Conservation (phyloP, 1,140 invertebrate genomes). For the Drosophila equinoxialis region DNA sequence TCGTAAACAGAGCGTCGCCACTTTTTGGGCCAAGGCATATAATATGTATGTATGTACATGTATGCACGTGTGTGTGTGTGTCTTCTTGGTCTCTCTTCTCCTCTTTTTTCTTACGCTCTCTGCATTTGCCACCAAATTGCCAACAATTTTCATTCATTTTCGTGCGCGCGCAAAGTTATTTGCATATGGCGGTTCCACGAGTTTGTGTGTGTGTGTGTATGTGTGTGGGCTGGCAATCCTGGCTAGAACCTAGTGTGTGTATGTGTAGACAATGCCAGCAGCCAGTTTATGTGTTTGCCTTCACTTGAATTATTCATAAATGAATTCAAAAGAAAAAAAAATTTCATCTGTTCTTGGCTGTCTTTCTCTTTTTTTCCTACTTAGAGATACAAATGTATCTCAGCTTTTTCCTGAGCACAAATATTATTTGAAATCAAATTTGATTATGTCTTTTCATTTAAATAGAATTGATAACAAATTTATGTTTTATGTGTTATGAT, state of each 20-base stretch:
- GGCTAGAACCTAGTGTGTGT: slow-evolving; percentile 24
- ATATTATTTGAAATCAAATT: slow-evolving; percentile 2
- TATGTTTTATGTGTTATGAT: no score
- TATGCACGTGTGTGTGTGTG: background rate
- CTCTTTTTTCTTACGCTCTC: slow-evolving; percentile 18
- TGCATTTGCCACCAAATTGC: slow-evolving; percentile 78
- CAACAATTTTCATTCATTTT: slow-evolving; percentile 82
- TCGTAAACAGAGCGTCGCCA: slow-evolving; percentile 65
- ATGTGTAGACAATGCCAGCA: slow-evolving; percentile 50
- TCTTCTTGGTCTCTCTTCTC: slow-evolving; percentile 2
- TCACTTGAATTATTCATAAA: slow-evolving; percentile 68
- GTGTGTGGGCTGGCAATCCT: slow-evolving; percentile 42
- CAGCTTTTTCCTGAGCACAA: background rate
- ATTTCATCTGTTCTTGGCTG: background rate
- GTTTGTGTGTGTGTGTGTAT: slow-evolving; percentile 11
- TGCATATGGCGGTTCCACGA: slow-evolving; percentile 55
- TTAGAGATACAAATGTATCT: background rate
- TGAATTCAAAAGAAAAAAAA: slow-evolving; percentile 6
- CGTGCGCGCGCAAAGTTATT: slow-evolving; percentile 58
- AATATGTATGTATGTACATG: background rate
- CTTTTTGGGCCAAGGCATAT: slow-evolving; percentile 15
- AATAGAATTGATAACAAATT: background rate
- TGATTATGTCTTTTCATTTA: slow-evolving; percentile 1
- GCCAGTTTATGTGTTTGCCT: slow-evolving; percentile 60
- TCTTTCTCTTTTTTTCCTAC: background rate